Percentiles rank a stretch among this genome's conserved stretches.
Evolutionary conservation across 2,888 invertebrate species (phyloP).

Genomic region (Noctua pronuba): DNA sequence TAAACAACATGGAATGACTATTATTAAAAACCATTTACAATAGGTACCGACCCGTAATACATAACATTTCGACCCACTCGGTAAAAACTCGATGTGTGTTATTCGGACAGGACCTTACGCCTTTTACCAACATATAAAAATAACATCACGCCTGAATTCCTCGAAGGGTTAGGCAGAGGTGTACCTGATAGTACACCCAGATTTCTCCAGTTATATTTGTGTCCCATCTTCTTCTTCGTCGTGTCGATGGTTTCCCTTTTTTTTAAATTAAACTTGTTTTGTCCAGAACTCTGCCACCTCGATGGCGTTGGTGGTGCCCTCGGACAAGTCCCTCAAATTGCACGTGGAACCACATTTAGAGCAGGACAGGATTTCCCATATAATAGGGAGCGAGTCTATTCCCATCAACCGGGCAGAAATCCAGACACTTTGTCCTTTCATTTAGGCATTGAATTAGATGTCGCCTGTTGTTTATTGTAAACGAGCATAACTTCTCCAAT

Average conservation of each 20-base stretch:
- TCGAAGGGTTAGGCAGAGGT: not conserved
- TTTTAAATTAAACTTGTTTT: too few relatives aligned
- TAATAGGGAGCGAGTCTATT: not conserved
- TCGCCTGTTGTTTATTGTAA: not conserved
- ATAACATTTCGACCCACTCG: not conserved
- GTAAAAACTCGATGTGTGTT: not conserved
- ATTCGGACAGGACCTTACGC: not conserved
- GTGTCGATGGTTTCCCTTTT: too few relatives aligned
- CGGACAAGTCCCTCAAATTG: too few relatives aligned
- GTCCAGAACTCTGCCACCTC: too few relatives aligned
- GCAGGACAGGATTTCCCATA: too few relatives aligned
- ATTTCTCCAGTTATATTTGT: not conserved
- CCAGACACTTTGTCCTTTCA: not conserved
- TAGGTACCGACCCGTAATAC: not conserved
- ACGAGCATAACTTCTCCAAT: not conserved
- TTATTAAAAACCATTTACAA: slow-evolving; percentile 21
- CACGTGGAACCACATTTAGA: too few relatives aligned
- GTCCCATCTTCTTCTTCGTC: too few relatives aligned
- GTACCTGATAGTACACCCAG: not conserved
- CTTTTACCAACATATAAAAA: not conserved
- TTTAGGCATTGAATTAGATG: not conserved
- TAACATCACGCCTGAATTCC: not conserved
- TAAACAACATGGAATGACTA: not conserved
- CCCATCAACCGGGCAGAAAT: not conserved
- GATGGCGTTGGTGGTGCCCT: too few relatives aligned